These are phyloP conservation scores for Tortricodes alternella DNA, from an alignment of 2,888 invertebrate genomes.

Conservation along the genomic window DNA sequence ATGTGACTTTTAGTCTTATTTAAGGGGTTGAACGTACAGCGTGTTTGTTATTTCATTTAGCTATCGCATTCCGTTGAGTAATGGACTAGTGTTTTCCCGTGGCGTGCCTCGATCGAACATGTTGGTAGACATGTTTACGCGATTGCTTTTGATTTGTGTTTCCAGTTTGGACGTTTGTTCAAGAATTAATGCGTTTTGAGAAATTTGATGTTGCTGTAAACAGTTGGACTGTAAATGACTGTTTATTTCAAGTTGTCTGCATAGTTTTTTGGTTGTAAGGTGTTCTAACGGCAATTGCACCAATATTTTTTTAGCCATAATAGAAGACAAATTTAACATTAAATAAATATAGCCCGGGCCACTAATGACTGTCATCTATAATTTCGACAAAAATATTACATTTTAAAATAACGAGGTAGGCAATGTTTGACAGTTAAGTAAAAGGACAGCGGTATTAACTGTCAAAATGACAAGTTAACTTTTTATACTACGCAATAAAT, in stretches of 20 bases:
- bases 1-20: background rate
- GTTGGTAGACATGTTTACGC: constrained; percentile 17
- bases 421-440: background rate
- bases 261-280: background rate
- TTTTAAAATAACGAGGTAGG: no score
- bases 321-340: background rate
- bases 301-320: no score
- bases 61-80: constrained; percentile 17
- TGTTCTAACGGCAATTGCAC: background rate
- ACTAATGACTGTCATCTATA: no score
- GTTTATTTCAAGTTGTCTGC: background rate
- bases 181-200: constrained; percentile 11
- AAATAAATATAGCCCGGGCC: no score
- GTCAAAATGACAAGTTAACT: constrained; percentile 6
- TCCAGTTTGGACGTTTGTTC: constrained; percentile 13
- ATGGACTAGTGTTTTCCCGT: constrained; percentile 22
- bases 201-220: constrained; percentile 9
- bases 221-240: background rate
- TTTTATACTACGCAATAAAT: constrained; percentile 8
- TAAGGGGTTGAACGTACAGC: constrained; percentile 7
- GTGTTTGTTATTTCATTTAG: constrained; percentile 28
- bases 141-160: constrained; percentile 27
- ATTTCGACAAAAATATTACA: no score
- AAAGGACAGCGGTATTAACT: background rate
- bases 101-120: constrained; percentile 4